phyloP scores from a whole-genome alignment of 2,797 vertebrate genomes.

The Anableps anableps region DNA sequence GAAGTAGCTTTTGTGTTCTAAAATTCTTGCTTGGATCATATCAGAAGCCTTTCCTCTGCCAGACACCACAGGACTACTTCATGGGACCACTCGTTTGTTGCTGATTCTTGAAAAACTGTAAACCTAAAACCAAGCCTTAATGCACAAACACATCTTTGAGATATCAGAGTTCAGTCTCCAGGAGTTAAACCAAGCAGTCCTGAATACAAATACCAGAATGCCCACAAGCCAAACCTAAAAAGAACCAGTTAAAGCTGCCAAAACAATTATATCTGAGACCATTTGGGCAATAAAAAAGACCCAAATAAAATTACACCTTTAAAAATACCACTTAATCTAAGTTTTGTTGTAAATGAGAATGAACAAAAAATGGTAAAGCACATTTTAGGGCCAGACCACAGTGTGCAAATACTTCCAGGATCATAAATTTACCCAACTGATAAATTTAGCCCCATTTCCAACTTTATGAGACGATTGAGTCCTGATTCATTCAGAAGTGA shows the following conservation, averaged over 20 bases:
- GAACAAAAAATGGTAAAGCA: neutral
- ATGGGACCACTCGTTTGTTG: neutral
- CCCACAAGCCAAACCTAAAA: neutral
- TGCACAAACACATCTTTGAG: neutral
- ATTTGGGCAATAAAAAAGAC: neutral
- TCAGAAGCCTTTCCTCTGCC: neutral
- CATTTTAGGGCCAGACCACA: neutral
- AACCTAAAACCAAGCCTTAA: neutral
- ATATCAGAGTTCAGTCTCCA: neutral
- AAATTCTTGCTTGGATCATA: neutral
- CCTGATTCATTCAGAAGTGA: conserved; percentile 21
- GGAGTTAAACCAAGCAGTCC: neutral
- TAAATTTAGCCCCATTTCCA: neutral
- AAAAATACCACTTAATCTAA: conserved; percentile 5
- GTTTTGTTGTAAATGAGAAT: conserved; percentile 1
- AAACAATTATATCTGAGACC: conserved; percentile 1
- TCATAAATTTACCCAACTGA: conserved; percentile 8
- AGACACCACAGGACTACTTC: neutral
- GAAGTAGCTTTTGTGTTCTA: neutral
- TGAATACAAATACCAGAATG: neutral
- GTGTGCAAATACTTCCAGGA: conserved; percentile 17
- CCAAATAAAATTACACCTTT: neutral
- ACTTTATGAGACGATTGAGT: conserved; percentile 14
- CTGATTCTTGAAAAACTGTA: neutral
- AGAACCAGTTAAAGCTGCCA: conserved; percentile 4